phyloP scores from a whole-genome alignment of 2,888 invertebrate genomes.

The Agrotis clavis region DNA sequence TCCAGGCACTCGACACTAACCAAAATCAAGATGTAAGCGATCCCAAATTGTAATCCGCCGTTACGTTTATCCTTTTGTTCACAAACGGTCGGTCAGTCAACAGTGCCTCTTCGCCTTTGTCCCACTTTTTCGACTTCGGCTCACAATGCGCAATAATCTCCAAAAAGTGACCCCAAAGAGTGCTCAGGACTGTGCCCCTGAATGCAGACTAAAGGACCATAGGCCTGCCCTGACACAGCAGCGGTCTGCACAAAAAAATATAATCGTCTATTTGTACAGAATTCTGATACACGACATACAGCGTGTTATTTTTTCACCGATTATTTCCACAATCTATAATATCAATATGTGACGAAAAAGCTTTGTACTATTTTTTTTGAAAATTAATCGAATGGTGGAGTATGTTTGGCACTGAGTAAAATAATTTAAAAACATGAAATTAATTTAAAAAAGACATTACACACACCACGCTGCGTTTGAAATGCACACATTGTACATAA shows the following conservation, averaged over 20 bases:
- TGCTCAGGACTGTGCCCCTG: slow-evolving; percentile 79
- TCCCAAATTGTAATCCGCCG: slow-evolving; percentile 75
- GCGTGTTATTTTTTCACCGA: slow-evolving; percentile 65
- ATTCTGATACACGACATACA: slow-evolving; percentile 77
- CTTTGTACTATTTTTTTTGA: too few relatives aligned
- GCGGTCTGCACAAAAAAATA: slow-evolving; percentile 78
- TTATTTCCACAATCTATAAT: not conserved
- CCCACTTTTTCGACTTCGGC: slow-evolving; percentile 82
- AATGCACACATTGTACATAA: too few relatives aligned
- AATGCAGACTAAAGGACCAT: slow-evolving; percentile 77
- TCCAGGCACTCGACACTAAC: slow-evolving; percentile 65
- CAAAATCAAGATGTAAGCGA: slow-evolving; percentile 75
- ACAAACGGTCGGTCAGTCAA: slow-evolving; percentile 86
- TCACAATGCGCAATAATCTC: slow-evolving; percentile 88
- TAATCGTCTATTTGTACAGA: slow-evolving; percentile 80
- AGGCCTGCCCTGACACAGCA: slow-evolving; percentile 74
- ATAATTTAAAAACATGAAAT: too few relatives aligned
- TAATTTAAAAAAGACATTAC: too few relatives aligned
- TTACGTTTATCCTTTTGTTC: slow-evolving; percentile 74
- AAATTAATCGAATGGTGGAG: too few relatives aligned
- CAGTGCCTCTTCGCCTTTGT: slow-evolving; percentile 82
- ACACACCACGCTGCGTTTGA: too few relatives aligned
- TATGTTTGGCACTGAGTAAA: too few relatives aligned
- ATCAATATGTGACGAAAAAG: too few relatives aligned
- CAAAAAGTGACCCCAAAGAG: slow-evolving; percentile 91